Percentiles rank a stretch among this genome's conserved stretches.
These are phyloP conservation scores for Colaptes auratus DNA, from an alignment of 2,113 vertebrate species.

Conservation along the genomic window DNA sequence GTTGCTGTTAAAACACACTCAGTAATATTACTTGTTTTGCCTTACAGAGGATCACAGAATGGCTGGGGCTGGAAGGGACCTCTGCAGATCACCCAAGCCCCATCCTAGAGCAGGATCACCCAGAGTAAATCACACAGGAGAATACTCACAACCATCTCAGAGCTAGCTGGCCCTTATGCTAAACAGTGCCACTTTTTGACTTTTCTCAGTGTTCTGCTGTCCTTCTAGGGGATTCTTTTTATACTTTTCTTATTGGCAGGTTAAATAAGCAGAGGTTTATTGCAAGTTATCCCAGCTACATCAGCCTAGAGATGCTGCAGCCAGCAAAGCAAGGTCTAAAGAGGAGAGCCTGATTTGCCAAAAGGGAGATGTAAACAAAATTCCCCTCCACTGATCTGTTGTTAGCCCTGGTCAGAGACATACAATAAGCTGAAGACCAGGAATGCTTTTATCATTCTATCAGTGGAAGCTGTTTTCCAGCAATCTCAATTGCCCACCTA, in stretches of 20 bases:
- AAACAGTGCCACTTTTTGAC: neutral
- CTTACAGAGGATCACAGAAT: neutral
- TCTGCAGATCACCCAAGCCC: no score
- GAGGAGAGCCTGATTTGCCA: neutral
- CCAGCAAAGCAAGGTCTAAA: neutral
- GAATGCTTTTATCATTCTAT: neutral
- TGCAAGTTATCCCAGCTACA: neutral
- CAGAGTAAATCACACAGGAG: no score
- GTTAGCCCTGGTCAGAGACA: neutral
- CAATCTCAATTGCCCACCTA: neutral
- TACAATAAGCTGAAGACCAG: neutral
- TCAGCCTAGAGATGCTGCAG: neutral
- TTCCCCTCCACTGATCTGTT: neutral
- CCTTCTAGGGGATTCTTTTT: neutral
- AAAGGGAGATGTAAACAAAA: neutral
- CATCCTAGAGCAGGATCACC: no score
- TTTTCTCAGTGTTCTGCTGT: neutral
- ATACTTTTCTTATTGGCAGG: neutral
- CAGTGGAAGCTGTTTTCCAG: neutral
- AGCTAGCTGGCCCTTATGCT: neutral
- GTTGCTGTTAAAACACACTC: neutral
- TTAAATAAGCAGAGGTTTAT: neutral
- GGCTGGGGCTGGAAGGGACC: no score
- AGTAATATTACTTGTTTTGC: neutral
- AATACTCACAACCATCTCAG: neutral